A percentile compares a stretch with the other conserved stretches of the same genome.
Evolutionary conservation across 2,113 vertebrate genomes (phyloP).

Genomic region (Argyrosomus japonicus): DNA sequence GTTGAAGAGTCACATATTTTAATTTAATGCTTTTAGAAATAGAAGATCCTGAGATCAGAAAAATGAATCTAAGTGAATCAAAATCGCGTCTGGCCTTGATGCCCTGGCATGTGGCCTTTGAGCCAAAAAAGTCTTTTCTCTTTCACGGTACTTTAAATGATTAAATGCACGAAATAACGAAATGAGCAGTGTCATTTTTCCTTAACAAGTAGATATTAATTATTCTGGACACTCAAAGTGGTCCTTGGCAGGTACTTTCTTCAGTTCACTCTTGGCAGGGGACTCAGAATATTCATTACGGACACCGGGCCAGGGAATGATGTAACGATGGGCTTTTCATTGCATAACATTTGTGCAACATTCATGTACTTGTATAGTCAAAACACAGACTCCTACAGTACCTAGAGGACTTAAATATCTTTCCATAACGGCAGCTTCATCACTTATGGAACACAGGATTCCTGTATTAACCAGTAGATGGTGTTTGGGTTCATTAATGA

Average conservation of each 20-base stretch:
- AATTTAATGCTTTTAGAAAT: too few species aligned
- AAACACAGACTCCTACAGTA: background rate
- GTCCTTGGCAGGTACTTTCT: background rate
- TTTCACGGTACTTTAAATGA: constrained; percentile 10
- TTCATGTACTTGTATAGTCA: constrained; percentile 17
- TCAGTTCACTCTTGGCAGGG: constrained; percentile 2
- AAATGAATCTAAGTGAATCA: too few species aligned
- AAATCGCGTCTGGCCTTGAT: too few species aligned
- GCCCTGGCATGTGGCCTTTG: too few species aligned
- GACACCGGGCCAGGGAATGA: background rate
- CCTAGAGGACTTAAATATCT: background rate
- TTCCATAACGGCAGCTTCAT: background rate
- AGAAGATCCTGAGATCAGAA: too few species aligned
- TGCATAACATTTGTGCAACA: constrained; percentile 13
- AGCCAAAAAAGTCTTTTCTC: background rate
- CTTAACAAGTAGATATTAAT: constrained; percentile 15
- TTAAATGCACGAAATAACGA: constrained; percentile 9
- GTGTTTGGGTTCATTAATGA: constrained; percentile 30
- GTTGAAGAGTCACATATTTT: too few species aligned
- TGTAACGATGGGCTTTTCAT: constrained; percentile 15
- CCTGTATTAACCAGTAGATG: constrained; percentile 6
- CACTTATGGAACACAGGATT: constrained; percentile 3
- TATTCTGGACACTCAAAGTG: constrained; percentile 1
- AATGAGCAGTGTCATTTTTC: background rate
- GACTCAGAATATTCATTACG: background rate